These are phyloP conservation scores for Chironomus tentans DNA, from an alignment of 2,888 invertebrate genomes.

Conservation along the genomic window DNA sequence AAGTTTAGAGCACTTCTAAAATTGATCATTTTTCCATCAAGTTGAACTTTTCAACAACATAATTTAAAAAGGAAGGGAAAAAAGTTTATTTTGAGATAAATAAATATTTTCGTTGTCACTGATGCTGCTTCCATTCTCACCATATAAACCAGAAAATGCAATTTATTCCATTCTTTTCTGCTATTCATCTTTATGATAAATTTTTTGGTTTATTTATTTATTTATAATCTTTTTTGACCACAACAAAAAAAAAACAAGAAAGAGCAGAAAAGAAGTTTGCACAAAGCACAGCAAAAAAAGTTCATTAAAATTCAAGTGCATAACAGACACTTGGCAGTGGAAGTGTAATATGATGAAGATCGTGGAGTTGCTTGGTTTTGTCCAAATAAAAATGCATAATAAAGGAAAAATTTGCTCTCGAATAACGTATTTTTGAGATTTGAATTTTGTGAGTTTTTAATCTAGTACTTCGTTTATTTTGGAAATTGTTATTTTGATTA, in stretches of 20 bases:
- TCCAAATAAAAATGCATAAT: background rate
- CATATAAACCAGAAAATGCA: background rate
- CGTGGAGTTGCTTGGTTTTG: background rate
- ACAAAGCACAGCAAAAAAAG: background rate
- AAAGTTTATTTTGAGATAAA: background rate
- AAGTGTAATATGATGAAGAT: slow-evolving; percentile 19
- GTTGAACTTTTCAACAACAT: background rate
- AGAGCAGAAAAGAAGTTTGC: background rate
- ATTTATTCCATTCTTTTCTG: background rate
- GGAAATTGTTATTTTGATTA: no score
- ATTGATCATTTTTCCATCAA: background rate
- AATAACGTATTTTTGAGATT: no score
- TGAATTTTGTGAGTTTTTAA: no score
- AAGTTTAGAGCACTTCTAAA: background rate
- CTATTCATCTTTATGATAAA: background rate
- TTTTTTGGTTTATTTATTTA: background rate
- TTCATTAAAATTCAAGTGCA: background rate
- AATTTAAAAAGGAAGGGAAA: no score
- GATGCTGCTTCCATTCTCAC: background rate
- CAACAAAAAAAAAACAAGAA: background rate
- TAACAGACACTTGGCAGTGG: slow-evolving; percentile 15
- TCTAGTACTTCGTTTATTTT: no score
- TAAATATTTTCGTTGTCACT: no score
- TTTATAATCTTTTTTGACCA: background rate
- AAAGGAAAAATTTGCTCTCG: background rate